Evolutionary conservation across 1,140 invertebrate species (phyloP).

Genomic region (Tetramorium simillimum): DNA sequence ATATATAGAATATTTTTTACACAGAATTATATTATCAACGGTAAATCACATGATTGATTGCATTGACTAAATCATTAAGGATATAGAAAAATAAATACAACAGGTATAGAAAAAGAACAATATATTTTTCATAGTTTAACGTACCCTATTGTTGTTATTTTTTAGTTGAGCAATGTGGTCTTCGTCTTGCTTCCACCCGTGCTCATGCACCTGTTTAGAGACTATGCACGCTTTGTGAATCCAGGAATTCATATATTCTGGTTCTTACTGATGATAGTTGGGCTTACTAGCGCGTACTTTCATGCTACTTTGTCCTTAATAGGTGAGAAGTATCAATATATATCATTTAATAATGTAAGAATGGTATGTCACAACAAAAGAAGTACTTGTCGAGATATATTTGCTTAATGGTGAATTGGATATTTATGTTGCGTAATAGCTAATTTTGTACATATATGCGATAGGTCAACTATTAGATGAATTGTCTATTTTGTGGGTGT

Average conservation of each 20-base stretch:
- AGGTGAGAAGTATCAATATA: conserved; percentile 84
- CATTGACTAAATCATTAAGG: neutral
- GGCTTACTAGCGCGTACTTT: conserved; percentile 93
- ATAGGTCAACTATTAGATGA: conserved; percentile 92
- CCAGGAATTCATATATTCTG: conserved; percentile 92
- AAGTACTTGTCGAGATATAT: neutral
- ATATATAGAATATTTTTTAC: neutral
- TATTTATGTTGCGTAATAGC: conserved; percentile 11
- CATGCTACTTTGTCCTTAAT: conserved; percentile 93
- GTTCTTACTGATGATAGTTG: conserved; percentile 91
- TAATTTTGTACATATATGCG: conserved; percentile 64
- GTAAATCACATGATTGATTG: neutral
- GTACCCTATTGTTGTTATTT: conserved; percentile 10
- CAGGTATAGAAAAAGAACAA: neutral
- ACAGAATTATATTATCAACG: neutral
- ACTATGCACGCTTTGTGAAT: conserved; percentile 91
- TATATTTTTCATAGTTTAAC: conserved; percentile 5
- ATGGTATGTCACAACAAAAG: neutral
- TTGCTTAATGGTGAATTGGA: neutral
- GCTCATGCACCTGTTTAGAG: conserved; percentile 91
- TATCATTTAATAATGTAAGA: neutral
- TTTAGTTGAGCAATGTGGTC: conserved; percentile 91
- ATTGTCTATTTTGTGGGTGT: conserved; percentile 92
- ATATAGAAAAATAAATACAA: neutral
- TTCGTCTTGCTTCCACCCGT: conserved; percentile 92